Evolutionary conservation across 2,113 vertebrate species (phyloP).

Genomic region (Alethe castanea): DNA sequence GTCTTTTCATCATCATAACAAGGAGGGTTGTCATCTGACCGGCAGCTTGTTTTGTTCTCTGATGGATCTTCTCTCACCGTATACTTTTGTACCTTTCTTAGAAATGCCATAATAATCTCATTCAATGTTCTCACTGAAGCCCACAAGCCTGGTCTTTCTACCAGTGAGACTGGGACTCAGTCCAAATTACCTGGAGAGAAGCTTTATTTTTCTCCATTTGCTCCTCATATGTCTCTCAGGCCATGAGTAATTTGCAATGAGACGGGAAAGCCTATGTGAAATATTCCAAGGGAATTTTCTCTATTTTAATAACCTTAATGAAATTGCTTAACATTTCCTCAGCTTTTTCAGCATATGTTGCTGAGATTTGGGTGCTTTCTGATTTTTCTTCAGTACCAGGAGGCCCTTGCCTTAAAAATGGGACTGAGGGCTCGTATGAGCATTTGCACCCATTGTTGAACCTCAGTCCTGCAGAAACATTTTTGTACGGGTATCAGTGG

Average conservation of each 20-base stretch:
- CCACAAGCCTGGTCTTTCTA: conserved; percentile 14
- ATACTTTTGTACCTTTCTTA: background rate
- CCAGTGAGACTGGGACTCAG: background rate
- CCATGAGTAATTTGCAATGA: conserved; percentile 7
- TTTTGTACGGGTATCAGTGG: background rate
- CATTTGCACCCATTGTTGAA: background rate
- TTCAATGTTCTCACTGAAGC: conserved; percentile 43
- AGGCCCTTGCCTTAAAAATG: background rate
- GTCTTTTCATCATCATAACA: background rate
- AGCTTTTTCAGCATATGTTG: background rate
- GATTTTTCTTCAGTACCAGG: background rate
- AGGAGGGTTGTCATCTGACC: background rate
- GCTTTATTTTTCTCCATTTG: conserved; percentile 28
- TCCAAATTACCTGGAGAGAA: conserved; percentile 19
- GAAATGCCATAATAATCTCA: conserved; percentile 6
- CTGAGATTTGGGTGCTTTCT: background rate
- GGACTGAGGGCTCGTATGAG: accelerated
- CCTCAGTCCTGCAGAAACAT: background rate
- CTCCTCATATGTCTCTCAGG: background rate
- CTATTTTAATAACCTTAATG: conserved; percentile 1
- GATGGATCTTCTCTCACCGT: background rate
- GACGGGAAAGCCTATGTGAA: background rate
- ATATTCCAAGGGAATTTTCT: conserved; percentile 51
- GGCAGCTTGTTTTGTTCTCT: background rate
- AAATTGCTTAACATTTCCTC: background rate